Percentiles rank a stretch among this genome's conserved stretches.
phyloP scores from a whole-genome alignment of 2,888 invertebrate genomes.

The Trichopoda pennipes region DNA sequence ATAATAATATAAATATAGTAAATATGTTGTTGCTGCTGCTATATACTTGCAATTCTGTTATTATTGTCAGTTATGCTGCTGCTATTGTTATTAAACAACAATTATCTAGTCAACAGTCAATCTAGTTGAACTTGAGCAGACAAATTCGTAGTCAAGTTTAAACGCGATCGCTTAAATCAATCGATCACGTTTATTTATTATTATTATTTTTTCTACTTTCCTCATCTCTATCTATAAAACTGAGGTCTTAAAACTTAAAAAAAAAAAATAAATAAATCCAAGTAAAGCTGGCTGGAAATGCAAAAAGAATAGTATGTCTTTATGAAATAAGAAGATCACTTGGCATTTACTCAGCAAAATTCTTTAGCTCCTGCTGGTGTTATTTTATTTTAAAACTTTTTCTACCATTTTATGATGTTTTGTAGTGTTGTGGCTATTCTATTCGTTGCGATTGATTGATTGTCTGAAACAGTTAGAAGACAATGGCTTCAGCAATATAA shows the following conservation, averaged over 20 bases:
- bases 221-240: constrained; percentile 14
- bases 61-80: constrained; percentile 35
- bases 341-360: constrained; percentile 41
- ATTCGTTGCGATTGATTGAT: constrained; percentile 76
- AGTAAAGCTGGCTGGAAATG: constrained; percentile 12
- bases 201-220: constrained; percentile 21
- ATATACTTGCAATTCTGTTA: constrained; percentile 63
- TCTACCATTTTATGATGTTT: constrained; percentile 13
- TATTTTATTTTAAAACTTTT: constrained; percentile 54
- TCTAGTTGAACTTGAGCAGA: constrained; percentile 78
- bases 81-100: constrained; percentile 73
- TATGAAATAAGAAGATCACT: constrained; percentile 63
- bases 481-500: constrained; percentile 71
- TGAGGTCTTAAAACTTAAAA: constrained; percentile 16
- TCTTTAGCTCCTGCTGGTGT: constrained; percentile 70
- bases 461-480: constrained; percentile 78
- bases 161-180: constrained; percentile 78
- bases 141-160: constrained; percentile 65
- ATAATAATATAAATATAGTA: constrained; percentile 50
- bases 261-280: constrained; percentile 8
- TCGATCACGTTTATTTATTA: constrained; percentile 77
- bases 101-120: constrained; percentile 80
- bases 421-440: constrained; percentile 27
- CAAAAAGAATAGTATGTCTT: constrained; percentile 26
- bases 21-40: constrained; percentile 63